phyloP scores from a whole-genome alignment of 2,888 invertebrate species.

The Protonemura montana region DNA sequence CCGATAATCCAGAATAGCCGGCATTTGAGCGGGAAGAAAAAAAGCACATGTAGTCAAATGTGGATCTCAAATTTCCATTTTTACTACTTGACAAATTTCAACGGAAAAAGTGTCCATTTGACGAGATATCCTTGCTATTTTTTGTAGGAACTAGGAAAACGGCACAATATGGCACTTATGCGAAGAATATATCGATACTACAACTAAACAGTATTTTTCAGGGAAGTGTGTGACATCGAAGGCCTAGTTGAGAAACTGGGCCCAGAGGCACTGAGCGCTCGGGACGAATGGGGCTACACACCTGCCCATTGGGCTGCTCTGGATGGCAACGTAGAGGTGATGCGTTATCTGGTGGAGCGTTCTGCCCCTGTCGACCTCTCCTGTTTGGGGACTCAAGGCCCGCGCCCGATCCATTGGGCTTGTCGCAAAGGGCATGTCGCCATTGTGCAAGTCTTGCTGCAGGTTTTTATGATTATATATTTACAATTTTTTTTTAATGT shows the following conservation, averaged over 20 bases:
- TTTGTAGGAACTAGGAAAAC: too few species aligned
- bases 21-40: too few species aligned
- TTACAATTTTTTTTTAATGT: too few species aligned
- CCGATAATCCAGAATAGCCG: too few species aligned
- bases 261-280: constrained; percentile 75
- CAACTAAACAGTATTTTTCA: constrained; percentile 55
- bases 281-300: constrained; percentile 92
- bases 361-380: constrained; percentile 86
- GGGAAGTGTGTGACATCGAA: constrained; percentile 84
- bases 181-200: too few species aligned
- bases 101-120: too few species aligned
- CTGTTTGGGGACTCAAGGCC: constrained; percentile 87
- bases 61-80: too few species aligned
- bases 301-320: constrained; percentile 92
- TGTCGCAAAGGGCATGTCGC: constrained; percentile 92
- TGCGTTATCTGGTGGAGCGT: constrained; percentile 84
- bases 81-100: too few species aligned
- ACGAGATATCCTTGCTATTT: too few species aligned
- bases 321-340: constrained; percentile 88
- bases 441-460: constrained; percentile 75
- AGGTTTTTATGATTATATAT: constrained; percentile 56
- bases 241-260: constrained; percentile 83
- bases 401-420: constrained; percentile 93
- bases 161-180: too few species aligned
- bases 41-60: too few species aligned